Base-by-base conservation (phyloP, 2,888 invertebrate genomes). In the Argyresthia goedartella region DNA sequence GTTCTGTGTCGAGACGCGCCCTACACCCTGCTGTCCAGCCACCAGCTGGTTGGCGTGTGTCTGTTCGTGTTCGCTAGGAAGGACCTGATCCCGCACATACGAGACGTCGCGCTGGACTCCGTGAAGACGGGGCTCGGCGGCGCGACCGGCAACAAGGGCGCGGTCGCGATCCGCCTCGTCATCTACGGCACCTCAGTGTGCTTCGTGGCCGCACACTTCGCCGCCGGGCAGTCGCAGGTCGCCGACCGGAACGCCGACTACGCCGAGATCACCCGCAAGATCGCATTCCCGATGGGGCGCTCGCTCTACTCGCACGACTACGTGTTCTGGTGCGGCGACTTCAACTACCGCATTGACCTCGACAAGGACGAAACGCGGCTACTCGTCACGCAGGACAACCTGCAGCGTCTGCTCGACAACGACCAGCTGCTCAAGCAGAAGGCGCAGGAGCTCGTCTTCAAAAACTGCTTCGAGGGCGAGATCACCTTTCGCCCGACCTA, bases 281-380 rank as follows among this genome's bases (percentile, higher is more conserved):
- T 96, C 53, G 90, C 92, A 8, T 96, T 96, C 71, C 96, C 96
- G 1, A 95, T 96, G 95, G 97, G 96, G 9, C 89, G 97, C 55
- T 94, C 95, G 0, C 82, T 99, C 7, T 95, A 95, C 73, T 95
- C 97, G 1, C 99, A 99, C 71, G 99, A 99, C 81, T 98, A 97
- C 74, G 93, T 99, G 1, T 98, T 99, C 79, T 99, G 99, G 99
- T 97, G 98, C 75, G 99, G 99, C 0, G 99, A 99, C 84, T 99
- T 99, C 76, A 99, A 99, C 76, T 99, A 99, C 72, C 91, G 99
- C 53, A 93, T 99, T 54, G 98, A 99, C 73, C 91, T 99, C 90
- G 94, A 95, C 59, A 96, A 96, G 69, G 98, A 98, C 7, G 96
- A 97, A 71, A 93, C 98, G 56, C 96, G 96, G 67, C 92, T 94